phyloP scores from a whole-genome alignment of 2,888 invertebrate species.

The Maniola hyperantus region DNA sequence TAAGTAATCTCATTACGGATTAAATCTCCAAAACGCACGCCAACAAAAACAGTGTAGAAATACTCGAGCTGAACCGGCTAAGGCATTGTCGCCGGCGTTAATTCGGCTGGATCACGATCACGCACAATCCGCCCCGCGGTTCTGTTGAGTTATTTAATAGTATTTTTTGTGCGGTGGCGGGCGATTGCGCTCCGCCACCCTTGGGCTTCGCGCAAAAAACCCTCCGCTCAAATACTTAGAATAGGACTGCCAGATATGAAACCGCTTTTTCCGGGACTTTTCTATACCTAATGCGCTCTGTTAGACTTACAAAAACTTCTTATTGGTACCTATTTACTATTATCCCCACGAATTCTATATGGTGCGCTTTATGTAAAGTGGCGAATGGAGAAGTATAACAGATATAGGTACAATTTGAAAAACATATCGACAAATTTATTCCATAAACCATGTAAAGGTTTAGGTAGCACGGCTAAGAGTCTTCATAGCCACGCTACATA shows the following conservation, averaged over 20 bases:
- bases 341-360: too few species aligned
- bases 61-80: conserved; percentile 54
- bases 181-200: conserved; percentile 80
- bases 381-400: too few species aligned
- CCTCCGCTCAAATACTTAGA: conserved; percentile 73
- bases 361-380: too few species aligned
- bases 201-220: conserved; percentile 80
- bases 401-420: too few species aligned
- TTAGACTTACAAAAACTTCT: background rate
- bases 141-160: conserved; percentile 80
- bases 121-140: conserved; percentile 74
- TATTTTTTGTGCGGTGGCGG: conserved; percentile 78
- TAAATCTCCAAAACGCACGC: conserved; percentile 49
- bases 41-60: conserved; percentile 52
- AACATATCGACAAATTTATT: too few species aligned
- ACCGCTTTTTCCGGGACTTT: conserved; percentile 12
- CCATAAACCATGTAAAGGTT: too few species aligned
- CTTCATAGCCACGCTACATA: too few species aligned
- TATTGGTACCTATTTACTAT: background rate
- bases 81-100: conserved; percentile 70
- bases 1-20: conserved; percentile 42
- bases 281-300: too few species aligned
- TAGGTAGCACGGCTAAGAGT: too few species aligned
- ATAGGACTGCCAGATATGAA: conserved; percentile 17
- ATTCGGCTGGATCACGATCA: conserved; percentile 76